These are phyloP conservation scores for Busseola fusca DNA, from an alignment of 2,888 invertebrate genomes.

Conservation along the genomic window DNA sequence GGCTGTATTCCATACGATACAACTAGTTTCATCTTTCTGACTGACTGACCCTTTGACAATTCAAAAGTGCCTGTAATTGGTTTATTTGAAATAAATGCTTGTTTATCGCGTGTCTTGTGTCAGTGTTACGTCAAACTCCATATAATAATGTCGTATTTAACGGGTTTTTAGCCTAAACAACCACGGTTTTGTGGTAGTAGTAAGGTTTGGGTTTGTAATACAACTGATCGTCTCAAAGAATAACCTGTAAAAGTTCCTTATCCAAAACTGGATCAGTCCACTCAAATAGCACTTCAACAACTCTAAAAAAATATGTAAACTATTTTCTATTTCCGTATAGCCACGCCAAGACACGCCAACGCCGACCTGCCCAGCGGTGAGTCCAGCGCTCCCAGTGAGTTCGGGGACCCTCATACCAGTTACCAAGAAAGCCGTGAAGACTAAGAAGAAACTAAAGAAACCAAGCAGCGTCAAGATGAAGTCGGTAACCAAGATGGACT, in stretches of 20 bases:
- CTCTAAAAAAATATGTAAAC: conserved; percentile 24
- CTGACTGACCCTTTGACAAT: no score
- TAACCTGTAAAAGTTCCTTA: no score
- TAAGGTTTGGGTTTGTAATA: no score
- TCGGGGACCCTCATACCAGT: conserved; percentile 77
- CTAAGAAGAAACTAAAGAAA: conserved; percentile 75
- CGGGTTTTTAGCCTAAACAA: no score
- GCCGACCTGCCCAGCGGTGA: conserved; percentile 80
- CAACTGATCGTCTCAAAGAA: no score
- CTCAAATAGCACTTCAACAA: conserved; percentile 17
- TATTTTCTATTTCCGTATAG: conserved; percentile 61
- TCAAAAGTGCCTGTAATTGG: no score
- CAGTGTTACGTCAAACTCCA: no score
- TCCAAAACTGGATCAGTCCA: conserved; percentile 12
- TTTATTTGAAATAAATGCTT: no score
- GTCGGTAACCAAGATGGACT: conserved; percentile 70
- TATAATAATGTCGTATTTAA: no score
- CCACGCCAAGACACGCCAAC: conserved; percentile 77
- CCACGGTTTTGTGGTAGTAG: no score
- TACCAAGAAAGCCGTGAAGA: conserved; percentile 72
- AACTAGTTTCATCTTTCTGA: no score
- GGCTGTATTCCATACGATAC: not conserved
- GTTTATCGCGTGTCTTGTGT: no score
- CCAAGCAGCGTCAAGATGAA: conserved; percentile 73
- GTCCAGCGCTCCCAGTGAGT: conserved; percentile 82